These are phyloP conservation scores for Apis dorsata DNA, from an alignment of 1,140 invertebrate species.

Conservation along the genomic window DNA sequence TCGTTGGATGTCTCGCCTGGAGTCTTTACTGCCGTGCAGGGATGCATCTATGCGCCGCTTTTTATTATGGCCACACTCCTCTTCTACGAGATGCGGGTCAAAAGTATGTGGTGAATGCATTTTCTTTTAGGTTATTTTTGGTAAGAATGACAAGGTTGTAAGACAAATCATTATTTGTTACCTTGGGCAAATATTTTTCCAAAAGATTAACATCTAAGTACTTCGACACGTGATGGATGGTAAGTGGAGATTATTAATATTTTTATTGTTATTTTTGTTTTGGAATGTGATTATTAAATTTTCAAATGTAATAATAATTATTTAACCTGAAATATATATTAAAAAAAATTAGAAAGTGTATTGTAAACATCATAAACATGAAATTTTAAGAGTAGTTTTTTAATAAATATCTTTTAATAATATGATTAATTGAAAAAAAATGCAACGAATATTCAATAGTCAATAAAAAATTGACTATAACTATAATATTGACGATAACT, in stretches of 20 bases:
- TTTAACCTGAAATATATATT: neutral
- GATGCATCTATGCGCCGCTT: slow-evolving; percentile 17
- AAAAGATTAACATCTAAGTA: neutral
- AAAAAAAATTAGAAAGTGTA: no score
- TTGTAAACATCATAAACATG: no score
- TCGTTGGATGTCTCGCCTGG: slow-evolving; percentile 21
- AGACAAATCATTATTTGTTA: neutral
- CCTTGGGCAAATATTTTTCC: neutral
- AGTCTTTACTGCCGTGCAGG: slow-evolving; percentile 18
- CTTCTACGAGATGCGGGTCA: slow-evolving; percentile 11
- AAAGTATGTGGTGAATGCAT: neutral
- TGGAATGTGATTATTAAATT: neutral
- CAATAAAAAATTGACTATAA: no score
- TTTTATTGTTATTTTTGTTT: neutral
- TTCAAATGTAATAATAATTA: neutral
- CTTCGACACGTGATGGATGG: neutral
- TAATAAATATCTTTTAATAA: no score
- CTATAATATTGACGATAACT: no score
- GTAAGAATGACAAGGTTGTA: no score
- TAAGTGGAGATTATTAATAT: fast-evolving
- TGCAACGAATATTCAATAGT: no score
- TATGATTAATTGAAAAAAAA: no score
- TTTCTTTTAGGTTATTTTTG: neutral
- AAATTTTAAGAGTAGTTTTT: no score
- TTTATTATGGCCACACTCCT: slow-evolving; percentile 4